Evolutionary conservation across 2,113 vertebrate genomes (phyloP).

Genomic region (Cepphus grylle): DNA sequence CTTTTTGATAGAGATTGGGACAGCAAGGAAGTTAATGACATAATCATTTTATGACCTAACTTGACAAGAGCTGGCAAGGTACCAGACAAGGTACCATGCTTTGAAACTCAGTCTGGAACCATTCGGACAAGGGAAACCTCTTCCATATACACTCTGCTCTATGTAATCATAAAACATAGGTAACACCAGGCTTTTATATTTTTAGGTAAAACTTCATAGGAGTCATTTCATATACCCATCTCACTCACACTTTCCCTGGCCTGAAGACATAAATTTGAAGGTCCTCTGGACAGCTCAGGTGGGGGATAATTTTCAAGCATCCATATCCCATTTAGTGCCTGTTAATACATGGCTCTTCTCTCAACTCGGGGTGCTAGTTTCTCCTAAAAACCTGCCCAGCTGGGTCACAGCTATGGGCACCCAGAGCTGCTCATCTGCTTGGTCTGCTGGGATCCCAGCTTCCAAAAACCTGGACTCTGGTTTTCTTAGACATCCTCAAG

Average conservation of each 20-base stretch:
- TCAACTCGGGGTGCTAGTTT: not conserved
- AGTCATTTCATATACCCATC: not conserved
- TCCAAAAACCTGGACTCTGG: not conserved
- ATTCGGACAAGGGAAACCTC: not conserved
- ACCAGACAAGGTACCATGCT: not conserved
- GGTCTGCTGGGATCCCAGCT: not conserved
- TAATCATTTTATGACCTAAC: constrained; percentile 17
- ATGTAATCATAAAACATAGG: not conserved
- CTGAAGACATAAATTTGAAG: not conserved
- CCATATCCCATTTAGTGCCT: not conserved
- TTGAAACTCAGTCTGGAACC: constrained; percentile 29
- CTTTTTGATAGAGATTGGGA: not conserved
- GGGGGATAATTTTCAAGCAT: not conserved
- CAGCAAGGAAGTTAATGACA: not conserved
- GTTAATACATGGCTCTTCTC: not conserved
- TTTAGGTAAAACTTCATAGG: not conserved
- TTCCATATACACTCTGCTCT: not conserved
- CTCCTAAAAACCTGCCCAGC: not conserved
- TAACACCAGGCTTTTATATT: not conserved
- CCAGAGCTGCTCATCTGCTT: not conserved
- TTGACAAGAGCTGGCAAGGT: constrained; percentile 42
- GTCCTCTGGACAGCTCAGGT: not conserved
- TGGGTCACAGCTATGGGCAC: not conserved
- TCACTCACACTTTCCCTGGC: not conserved
- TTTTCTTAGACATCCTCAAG: not conserved